phyloP scores from a whole-genome alignment of 2,888 invertebrate genomes.

The Rosalia funebris region DNA sequence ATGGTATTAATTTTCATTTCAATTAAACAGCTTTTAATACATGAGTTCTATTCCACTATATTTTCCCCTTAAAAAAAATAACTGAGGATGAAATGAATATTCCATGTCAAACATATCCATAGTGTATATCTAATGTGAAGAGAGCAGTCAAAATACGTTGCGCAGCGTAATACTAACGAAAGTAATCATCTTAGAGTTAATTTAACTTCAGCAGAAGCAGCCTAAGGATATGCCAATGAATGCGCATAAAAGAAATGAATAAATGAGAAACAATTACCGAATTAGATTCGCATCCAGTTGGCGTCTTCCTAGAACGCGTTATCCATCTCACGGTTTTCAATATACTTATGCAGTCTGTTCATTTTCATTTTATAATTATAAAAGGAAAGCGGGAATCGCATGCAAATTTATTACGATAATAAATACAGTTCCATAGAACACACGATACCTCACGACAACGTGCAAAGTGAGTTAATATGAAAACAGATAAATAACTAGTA shows the following conservation, averaged over 20 bases:
- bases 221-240: not conserved
- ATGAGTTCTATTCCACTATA: too few species aligned
- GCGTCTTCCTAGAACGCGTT: not conserved
- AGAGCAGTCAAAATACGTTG: too few species aligned
- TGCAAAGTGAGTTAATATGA: slow-evolving; percentile 1
- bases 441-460: not conserved
- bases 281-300: slow-evolving; percentile 1
- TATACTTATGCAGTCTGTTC: not conserved
- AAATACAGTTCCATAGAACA: slow-evolving; percentile 8
- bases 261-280: slow-evolving; percentile 1
- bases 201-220: not conserved
- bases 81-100: too few species aligned
- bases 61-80: too few species aligned
- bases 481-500: slow-evolving; percentile 9
- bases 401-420: slow-evolving; percentile 10
- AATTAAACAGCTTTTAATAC: too few species aligned
- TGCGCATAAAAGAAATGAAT: not conserved
- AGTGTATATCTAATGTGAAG: too few species aligned
- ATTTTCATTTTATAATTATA: slow-evolving; percentile 12
- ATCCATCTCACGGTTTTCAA: not conserved
- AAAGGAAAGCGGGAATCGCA: slow-evolving; percentile 9
- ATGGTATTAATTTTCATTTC: too few species aligned
- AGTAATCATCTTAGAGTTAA: too few species aligned
- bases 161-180: too few species aligned
- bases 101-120: too few species aligned